Conservation (phyloP, 2,113 vertebrate genomes). For the Hypomesus transpacificus region DNA sequence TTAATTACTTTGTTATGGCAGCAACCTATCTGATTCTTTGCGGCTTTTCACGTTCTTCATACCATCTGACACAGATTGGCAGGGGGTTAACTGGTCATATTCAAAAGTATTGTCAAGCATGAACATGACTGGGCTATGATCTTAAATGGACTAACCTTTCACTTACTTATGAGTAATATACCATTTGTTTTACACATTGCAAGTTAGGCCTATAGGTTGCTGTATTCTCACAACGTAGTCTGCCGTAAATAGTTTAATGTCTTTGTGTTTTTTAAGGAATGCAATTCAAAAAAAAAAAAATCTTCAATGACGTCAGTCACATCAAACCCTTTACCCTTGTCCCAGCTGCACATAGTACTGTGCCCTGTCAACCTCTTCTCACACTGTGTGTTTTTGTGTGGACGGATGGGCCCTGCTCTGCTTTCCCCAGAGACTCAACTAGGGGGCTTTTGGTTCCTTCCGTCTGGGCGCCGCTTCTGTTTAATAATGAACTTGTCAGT, state of each 20-base stretch:
- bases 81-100: background rate
- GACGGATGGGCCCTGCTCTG: slow-evolving; percentile 23
- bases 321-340: slow-evolving; percentile 60
- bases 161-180: too few relatives aligned
- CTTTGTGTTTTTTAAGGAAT: too few relatives aligned
- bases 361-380: slow-evolving; percentile 64
- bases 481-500: slow-evolving; percentile 35
- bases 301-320: slow-evolving; percentile 56
- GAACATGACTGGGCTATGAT: too few relatives aligned
- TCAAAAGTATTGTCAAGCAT: background rate
- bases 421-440: slow-evolving; percentile 16
- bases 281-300: background rate
- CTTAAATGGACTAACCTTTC: too few relatives aligned
- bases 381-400: slow-evolving; percentile 36
- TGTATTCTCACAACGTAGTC: too few relatives aligned
- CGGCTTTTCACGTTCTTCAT: slow-evolving; percentile 1
- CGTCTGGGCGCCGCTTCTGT: slow-evolving; percentile 38
- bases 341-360: slow-evolving; percentile 66
- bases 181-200: too few relatives aligned
- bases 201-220: too few relatives aligned
- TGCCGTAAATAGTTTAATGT: too few relatives aligned
- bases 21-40: slow-evolving; percentile 20
- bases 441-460: slow-evolving; percentile 8
- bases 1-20: slow-evolving; percentile 65
- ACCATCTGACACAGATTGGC: background rate